Evolutionary conservation across 2,113 vertebrate species (phyloP).

Genomic region (Cisticola juncidis): DNA sequence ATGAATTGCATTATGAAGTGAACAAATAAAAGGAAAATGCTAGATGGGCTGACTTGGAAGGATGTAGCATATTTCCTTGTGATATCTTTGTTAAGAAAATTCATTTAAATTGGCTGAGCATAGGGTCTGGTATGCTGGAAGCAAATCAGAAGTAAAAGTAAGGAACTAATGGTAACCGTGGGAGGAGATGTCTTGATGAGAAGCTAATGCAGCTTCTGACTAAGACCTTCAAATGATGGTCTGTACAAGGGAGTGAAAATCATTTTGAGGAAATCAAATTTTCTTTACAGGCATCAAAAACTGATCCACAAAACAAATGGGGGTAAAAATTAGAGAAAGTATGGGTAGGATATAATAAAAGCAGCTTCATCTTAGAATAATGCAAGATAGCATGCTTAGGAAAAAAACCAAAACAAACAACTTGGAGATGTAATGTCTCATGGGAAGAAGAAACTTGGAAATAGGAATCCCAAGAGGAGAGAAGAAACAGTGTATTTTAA

Average conservation of each 20-base stretch:
- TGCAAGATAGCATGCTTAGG: not conserved
- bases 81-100: not conserved
- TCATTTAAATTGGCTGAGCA: not conserved
- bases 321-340: not conserved
- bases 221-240: not conserved
- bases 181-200: not conserved
- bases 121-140: not conserved
- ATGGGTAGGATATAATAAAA: not conserved
- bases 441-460: not conserved
- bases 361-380: not conserved
- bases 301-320: not conserved
- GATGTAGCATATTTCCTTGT: not conserved
- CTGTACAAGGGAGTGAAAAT: not conserved
- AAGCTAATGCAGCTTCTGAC: not conserved
- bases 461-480: not conserved
- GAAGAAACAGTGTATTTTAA: not conserved
- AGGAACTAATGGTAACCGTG: not conserved
- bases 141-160: not conserved
- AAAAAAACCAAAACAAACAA: not conserved
- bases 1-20: not conserved
- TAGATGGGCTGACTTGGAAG: not conserved
- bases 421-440: not conserved
- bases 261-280: not conserved
- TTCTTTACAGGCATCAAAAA: not conserved
- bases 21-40: not conserved